Base-by-base conservation (phyloP, 2,797 vertebrate species). In the Hylomyscus alleni region DNA sequence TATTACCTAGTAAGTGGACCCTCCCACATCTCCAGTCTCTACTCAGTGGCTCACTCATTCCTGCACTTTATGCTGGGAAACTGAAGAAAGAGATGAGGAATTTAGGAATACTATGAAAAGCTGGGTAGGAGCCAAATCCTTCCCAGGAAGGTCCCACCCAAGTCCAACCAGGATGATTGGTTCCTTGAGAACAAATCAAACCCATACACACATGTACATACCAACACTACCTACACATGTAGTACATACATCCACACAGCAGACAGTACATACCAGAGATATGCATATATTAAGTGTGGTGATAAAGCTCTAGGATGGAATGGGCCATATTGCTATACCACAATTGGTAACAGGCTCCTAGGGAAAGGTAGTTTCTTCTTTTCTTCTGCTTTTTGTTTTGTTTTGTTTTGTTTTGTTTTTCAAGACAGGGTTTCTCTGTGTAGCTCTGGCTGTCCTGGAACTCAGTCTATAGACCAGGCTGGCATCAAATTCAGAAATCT, bases 271-370 rank as follows among this genome's bases (percentile, higher is more conserved):
- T 15, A 26, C 52, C 62, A 62, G 44, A 77, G 50, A 44, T 0
- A n/a, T 17, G 60, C 40, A 58, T 3, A 6, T 0, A 2, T 10
- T 17, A n/a, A 58, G 2, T 2, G 11, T 44, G 60, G 11, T 13
- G 14, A 24, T 20, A 6, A 69, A 31, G 34, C 50, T 34, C 10
- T 4, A 50, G 14, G 20, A 54, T 73, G 60, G 29, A 29, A 20
- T 6, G 22, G 29, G 50, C 73, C 11, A 31, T 52, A 3, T 11
- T 60, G 69, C 34, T 81, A 24, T 12, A 13, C 2, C 7, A 40
- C 1, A n/a, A 24, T 34, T 10, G 29, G 84, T 67, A n/a, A 20
- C 37, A 24, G 73, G 44, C 20, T 29, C 8, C 17, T 0, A 77
- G 5, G 44, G 14, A 44, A n/a, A 19, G 26, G 40, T 22, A 13